These are phyloP conservation scores for Drosophila azteca DNA, from an alignment of 1,140 invertebrate species.

Conservation along the genomic window DNA sequence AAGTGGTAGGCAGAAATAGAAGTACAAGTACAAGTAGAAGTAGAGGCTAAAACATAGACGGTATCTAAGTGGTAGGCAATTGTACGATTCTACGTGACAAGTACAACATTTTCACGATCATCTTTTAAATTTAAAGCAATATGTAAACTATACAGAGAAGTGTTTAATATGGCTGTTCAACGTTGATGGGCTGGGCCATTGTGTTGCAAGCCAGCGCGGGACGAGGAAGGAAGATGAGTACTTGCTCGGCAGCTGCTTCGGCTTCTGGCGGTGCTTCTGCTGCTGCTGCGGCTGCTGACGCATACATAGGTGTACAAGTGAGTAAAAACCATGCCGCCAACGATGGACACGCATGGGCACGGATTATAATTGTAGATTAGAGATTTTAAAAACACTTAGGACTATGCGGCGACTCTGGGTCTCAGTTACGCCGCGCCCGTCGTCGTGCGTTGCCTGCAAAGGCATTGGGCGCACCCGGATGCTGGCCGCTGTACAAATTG, in stretches of 20 bases:
- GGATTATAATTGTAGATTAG: constrained; percentile 54
- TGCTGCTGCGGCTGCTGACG: background rate
- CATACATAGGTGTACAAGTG: constrained; percentile 12
- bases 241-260: constrained; percentile 1
- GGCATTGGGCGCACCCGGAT: constrained; percentile 69
- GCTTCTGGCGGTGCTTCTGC: no score
- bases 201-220: background rate
- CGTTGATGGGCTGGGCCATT: background rate
- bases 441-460: constrained; percentile 66
- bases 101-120: constrained; percentile 34
- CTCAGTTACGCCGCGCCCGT: constrained; percentile 75
- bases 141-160: constrained; percentile 31
- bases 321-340: constrained; percentile 36
- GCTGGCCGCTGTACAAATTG: constrained; percentile 82
- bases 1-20: constrained; percentile 36
- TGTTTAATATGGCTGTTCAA: constrained; percentile 18
- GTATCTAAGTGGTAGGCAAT: constrained; percentile 54
- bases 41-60: constrained; percentile 61
- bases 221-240: constrained; percentile 18
- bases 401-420: constrained; percentile 28
- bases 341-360: constrained; percentile 21
- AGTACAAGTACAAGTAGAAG: constrained; percentile 36
- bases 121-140: constrained; percentile 34
- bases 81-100: constrained; percentile 45
- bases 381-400: constrained; percentile 78